These are phyloP conservation scores for Cyprinella venusta DNA, from an alignment of 2,797 vertebrate genomes.

Conservation along the genomic window DNA sequence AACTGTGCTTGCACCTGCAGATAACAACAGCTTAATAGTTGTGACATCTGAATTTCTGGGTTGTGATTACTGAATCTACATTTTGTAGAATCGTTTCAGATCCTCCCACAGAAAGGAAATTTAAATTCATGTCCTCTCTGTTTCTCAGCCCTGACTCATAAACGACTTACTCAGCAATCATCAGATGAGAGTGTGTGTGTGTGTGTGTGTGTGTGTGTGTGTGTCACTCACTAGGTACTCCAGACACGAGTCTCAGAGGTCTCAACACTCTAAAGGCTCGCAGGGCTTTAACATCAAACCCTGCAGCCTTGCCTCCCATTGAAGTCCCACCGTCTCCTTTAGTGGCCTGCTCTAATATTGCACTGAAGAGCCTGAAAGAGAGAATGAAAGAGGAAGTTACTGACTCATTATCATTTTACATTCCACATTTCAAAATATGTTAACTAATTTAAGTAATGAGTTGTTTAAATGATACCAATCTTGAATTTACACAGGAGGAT, in stretches of 20 bases:
- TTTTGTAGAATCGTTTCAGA: slow-evolving; percentile 4
- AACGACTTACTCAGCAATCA: slow-evolving; percentile 14
- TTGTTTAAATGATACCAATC: not conserved
- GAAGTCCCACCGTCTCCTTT: slow-evolving; percentile 94
- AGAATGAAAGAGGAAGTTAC: slow-evolving; percentile 7
- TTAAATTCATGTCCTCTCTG: slow-evolving; percentile 25
- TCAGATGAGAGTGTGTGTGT: slow-evolving; percentile 17
- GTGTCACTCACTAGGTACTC: slow-evolving; percentile 95
- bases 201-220: too few relatives aligned
- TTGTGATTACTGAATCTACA: not conserved
- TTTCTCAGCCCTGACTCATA: slow-evolving; percentile 20
- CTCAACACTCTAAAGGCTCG: slow-evolving; percentile 95
- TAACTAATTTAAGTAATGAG: not conserved
- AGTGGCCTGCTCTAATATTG: slow-evolving; percentile 99
- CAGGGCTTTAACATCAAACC: slow-evolving; percentile 97
- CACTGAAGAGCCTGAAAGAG: slow-evolving; percentile 92
- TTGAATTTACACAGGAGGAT: not conserved
- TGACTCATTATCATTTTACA: not conserved
- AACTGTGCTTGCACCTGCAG: slow-evolving; percentile 34
- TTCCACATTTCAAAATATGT: not conserved
- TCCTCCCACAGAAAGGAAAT: slow-evolving; percentile 10
- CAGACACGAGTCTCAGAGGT: slow-evolving; percentile 94
- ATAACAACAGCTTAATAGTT: slow-evolving; percentile 2
- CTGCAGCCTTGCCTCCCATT: slow-evolving; percentile 95
- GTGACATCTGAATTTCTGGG: slow-evolving; percentile 3